phyloP scores from a whole-genome alignment of 2,113 vertebrate species.

The Pelusios castaneus region DNA sequence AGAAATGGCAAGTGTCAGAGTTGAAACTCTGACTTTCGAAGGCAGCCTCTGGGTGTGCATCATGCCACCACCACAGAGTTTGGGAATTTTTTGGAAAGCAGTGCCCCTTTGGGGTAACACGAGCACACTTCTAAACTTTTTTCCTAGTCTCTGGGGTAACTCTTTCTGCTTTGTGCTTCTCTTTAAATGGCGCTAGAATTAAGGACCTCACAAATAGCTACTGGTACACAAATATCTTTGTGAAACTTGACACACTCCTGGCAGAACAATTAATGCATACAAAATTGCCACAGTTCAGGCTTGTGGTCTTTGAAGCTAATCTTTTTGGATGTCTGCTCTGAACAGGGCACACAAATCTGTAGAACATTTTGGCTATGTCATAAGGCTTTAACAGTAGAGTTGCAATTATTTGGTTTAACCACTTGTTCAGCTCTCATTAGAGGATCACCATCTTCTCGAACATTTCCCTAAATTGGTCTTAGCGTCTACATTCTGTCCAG shows the following conservation, averaged over 20 bases:
- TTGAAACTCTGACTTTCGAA: neutral
- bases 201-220: rapidly evolving
- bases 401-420: neutral
- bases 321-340: neutral
- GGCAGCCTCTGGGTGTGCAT: neutral
- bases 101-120: neutral
- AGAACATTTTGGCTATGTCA: neutral
- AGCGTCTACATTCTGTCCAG: neutral
- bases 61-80: neutral
- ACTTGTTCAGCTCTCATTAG: neutral
- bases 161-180: neutral
- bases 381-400: neutral
- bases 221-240: neutral
- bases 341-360: neutral
- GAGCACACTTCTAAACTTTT: neutral
- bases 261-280: neutral
- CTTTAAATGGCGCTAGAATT: neutral
- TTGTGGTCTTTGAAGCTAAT: neutral
- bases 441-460: neutral
- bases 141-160: neutral
- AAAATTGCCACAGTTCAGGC: neutral
- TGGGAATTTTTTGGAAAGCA: neutral
- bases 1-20: neutral
- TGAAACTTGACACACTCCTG: neutral
- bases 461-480: neutral